Percentiles rank a stretch among this genome's conserved stretches.
phyloP scores from a whole-genome alignment of 2,888 invertebrate genomes.

The Orchesella flavescens region DNA sequence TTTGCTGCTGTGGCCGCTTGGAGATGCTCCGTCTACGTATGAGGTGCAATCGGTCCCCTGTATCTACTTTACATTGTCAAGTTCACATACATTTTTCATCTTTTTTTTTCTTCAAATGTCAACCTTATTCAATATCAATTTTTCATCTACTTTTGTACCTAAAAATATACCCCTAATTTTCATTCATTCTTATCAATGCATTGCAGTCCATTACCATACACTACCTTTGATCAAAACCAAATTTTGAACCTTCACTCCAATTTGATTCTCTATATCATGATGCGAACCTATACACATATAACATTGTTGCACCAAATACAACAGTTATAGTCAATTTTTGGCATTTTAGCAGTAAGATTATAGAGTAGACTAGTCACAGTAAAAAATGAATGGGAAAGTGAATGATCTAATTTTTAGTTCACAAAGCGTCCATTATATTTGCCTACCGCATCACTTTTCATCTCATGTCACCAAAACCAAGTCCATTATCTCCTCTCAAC shows the following conservation, averaged over 20 bases:
- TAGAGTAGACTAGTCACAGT: too few species aligned
- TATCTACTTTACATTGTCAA: constrained; percentile 23
- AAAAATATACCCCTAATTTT: neutral
- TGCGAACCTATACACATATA: too few species aligned
- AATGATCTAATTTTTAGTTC: too few species aligned
- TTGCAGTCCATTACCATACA: neutral
- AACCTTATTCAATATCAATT: neutral
- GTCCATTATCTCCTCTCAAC: neutral
- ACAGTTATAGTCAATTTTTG: too few species aligned
- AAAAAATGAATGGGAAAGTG: too few species aligned
- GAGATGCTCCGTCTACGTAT: constrained; percentile 54
- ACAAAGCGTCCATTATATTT: neutral
- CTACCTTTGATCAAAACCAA: neutral
- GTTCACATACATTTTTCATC: constrained; percentile 23
- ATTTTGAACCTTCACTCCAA: too few species aligned
- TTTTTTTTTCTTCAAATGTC: neutral
- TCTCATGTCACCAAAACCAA: neutral
- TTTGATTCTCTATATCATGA: too few species aligned
- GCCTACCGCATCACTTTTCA: constrained; percentile 10
- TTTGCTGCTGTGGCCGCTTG: constrained; percentile 8
- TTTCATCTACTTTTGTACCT: neutral
- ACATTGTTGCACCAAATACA: too few species aligned
- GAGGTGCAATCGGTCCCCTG: constrained; percentile 40
- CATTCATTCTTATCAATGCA: neutral
- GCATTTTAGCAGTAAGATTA: too few species aligned